phyloP scores from a whole-genome alignment of 2,797 vertebrate species.

The Octomys mimax region DNA sequence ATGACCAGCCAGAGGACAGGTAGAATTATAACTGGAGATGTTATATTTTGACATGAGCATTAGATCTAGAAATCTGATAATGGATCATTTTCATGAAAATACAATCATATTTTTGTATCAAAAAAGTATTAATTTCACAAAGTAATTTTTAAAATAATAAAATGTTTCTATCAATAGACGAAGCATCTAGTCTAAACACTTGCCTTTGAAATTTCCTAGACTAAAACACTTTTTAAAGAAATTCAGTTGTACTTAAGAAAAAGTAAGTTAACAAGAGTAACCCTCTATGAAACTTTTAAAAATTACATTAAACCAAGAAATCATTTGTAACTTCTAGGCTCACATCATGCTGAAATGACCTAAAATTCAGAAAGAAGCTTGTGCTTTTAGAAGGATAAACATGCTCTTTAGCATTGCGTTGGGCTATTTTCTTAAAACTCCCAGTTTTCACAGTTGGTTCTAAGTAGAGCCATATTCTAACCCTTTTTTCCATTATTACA shows the following conservation, averaged over 20 bases:
- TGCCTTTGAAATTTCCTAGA: not conserved
- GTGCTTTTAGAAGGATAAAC: not conserved
- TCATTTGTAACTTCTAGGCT: not conserved
- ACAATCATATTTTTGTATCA: conserved; percentile 43
- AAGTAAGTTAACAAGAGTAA: not conserved
- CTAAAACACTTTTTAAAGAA: conserved; percentile 7
- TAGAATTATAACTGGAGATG: conserved; percentile 59
- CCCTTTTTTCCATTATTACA: not conserved
- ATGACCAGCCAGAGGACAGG: conserved; percentile 40
- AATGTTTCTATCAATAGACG: conserved; percentile 32
- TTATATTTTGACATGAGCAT: conserved; percentile 55
- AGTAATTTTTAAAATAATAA: not conserved
- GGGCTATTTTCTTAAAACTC: not conserved
- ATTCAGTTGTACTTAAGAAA: not conserved
- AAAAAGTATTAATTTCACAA: conserved; percentile 30
- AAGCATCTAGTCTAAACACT: not conserved
- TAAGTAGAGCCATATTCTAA: not conserved
- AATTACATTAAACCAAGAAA: not conserved
- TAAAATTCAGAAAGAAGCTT: not conserved
- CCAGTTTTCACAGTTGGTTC: not conserved
- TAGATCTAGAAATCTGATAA: conserved; percentile 68
- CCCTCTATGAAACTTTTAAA: not conserved
- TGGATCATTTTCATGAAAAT: not conserved
- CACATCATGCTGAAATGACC: not conserved
- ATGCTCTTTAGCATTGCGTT: not conserved